These are phyloP conservation scores for Lasiurus borealis DNA, from an alignment of 2,113 vertebrate genomes.

Conservation along the genomic window DNA sequence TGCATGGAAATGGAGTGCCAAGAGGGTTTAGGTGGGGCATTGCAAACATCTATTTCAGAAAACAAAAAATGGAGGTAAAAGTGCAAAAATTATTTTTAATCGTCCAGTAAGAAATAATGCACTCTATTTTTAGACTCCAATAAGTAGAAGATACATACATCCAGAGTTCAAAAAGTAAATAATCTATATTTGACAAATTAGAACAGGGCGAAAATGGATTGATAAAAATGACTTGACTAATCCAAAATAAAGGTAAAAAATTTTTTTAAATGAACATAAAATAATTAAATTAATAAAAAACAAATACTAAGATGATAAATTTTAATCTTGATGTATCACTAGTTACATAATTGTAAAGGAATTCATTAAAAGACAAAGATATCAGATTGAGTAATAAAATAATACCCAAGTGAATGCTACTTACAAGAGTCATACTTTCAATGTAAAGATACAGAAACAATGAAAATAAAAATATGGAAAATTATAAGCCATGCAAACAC, in stretches of 20 bases:
- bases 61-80: background rate
- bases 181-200: background rate
- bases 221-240: background rate
- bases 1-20: background rate
- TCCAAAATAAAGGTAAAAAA: background rate
- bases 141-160: conserved; percentile 9
- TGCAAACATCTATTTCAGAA: background rate
- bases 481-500: background rate
- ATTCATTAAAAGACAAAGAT: background rate
- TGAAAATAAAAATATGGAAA: background rate
- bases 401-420: background rate
- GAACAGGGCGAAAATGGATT: background rate
- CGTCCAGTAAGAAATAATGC: background rate
- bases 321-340: background rate
- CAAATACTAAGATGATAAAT: background rate
- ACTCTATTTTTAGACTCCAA: background rate
- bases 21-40: background rate
- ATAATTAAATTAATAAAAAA: background rate
- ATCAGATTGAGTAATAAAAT: background rate
- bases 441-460: background rate
- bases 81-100: conserved; percentile 25
- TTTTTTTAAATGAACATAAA: background rate
- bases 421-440: background rate
- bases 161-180: background rate
- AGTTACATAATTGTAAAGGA: background rate